Evolutionary conservation across 2,888 invertebrate species (phyloP).

Genomic region (Dryococelus australis): DNA sequence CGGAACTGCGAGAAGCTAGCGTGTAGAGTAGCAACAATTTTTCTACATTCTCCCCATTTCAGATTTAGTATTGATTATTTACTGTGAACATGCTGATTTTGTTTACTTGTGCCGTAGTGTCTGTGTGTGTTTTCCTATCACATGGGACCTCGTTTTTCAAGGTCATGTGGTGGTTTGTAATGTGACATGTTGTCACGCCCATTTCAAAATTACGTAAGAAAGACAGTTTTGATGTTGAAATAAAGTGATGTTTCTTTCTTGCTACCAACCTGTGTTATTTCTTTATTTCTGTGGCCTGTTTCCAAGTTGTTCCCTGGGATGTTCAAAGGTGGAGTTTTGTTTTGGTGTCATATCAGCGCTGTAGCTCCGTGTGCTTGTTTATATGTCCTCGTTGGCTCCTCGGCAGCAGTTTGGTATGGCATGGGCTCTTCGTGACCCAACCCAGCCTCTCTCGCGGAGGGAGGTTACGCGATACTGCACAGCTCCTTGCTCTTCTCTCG

Average conservation of each 20-base stretch:
- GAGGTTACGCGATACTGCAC: neutral
- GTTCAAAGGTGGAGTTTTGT: slow-evolving; percentile 53
- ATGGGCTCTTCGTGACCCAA: slow-evolving; percentile 59
- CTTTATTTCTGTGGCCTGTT: slow-evolving; percentile 47
- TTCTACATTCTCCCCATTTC: slow-evolving; percentile 18
- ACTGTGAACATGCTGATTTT: neutral
- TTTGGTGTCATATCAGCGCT: slow-evolving; percentile 61
- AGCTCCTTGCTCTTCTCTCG: neutral
- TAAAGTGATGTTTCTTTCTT: slow-evolving; percentile 51
- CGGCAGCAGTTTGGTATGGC: slow-evolving; percentile 60
- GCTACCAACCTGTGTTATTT: slow-evolving; percentile 42
- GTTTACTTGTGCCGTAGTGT: neutral
- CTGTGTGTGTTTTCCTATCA: slow-evolving; percentile 17
- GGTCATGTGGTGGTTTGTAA: slow-evolving; percentile 33
- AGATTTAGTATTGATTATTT: neutral
- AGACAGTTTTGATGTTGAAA: slow-evolving; percentile 44
- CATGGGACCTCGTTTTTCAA: neutral
- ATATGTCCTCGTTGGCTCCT: slow-evolving; percentile 50
- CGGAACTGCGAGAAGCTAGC: neutral
- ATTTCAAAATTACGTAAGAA: neutral
- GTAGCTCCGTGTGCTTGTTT: slow-evolving; percentile 60
- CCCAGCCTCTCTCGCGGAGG: slow-evolving; percentile 31
- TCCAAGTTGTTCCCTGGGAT: slow-evolving; percentile 44
- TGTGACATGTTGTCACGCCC: slow-evolving; percentile 45
- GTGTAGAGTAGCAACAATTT: neutral